phyloP scores from a whole-genome alignment of 2,888 invertebrate genomes.

The Lasius fuliginosus region DNA sequence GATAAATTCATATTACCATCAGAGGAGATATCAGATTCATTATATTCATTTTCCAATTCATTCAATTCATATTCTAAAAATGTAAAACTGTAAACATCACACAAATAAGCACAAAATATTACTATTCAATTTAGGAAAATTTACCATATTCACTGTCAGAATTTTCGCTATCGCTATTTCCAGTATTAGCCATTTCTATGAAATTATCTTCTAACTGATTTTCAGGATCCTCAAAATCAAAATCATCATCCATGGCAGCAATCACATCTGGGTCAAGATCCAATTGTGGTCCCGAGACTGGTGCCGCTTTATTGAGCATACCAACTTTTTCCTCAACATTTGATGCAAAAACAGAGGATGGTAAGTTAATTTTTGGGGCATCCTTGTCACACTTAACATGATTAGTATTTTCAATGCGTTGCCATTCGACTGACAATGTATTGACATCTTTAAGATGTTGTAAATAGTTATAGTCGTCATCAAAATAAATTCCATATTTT shows the following conservation, averaged over 20 bases:
- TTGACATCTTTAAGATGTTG: constrained; percentile 93
- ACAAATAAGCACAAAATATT: constrained; percentile 9
- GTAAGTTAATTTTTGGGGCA: constrained; percentile 88
- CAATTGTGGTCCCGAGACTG: constrained; percentile 89
- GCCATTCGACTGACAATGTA: constrained; percentile 88
- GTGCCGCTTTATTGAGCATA: constrained; percentile 93
- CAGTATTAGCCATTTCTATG: constrained; percentile 92
- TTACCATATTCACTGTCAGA: constrained; percentile 82
- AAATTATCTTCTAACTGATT: constrained; percentile 97
- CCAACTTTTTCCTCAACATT: constrained; percentile 95
- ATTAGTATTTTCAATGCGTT: constrained; percentile 82
- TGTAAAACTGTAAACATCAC: constrained; percentile 29
- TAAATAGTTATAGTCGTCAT: constrained; percentile 98
- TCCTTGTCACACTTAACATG: constrained; percentile 79
- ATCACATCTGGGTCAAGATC: constrained; percentile 97
- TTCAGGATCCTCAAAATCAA: constrained; percentile 93
- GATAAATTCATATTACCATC: constrained; percentile 76
- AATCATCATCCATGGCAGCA: constrained; percentile 97
- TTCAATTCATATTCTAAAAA: constrained; percentile 80
- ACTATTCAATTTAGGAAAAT: not conserved
- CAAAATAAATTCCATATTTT: constrained; percentile 97
- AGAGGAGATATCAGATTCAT: constrained; percentile 83
- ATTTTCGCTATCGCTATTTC: constrained; percentile 84
- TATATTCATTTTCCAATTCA: constrained; percentile 86
- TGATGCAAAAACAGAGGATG: constrained; percentile 96